phyloP scores from a whole-genome alignment of 1,140 invertebrate genomes.

The Dryas iulia region DNA sequence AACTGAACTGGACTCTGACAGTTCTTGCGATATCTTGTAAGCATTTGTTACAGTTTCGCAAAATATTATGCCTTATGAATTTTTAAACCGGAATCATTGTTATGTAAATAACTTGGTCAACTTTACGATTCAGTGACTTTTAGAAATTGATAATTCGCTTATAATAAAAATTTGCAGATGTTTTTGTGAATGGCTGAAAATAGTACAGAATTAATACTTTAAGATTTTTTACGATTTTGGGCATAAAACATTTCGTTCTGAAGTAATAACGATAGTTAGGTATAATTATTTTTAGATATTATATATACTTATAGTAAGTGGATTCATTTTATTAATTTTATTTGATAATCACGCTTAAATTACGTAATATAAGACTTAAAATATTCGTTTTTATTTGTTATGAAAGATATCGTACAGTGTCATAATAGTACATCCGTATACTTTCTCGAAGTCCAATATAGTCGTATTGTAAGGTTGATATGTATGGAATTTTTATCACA shows the following conservation, averaged over 20 bases:
- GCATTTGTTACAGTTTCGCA: conserved; percentile 18
- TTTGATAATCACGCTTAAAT: neutral
- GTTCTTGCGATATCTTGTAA: conserved; percentile 18
- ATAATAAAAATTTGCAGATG: neutral
- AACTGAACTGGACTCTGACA: neutral
- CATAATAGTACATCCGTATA: neutral
- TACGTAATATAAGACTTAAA: neutral
- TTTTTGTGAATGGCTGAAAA: neutral
- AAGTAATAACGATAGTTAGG: no score
- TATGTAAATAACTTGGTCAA: conserved; percentile 13
- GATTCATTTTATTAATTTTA: neutral
- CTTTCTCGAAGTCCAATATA: neutral
- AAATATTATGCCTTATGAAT: conserved; percentile 21
- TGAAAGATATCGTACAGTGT: neutral
- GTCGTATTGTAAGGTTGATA: conserved; percentile 36
- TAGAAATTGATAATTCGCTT: conserved; percentile 12
- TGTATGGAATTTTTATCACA: conserved; percentile 63
- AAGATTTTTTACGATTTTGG: no score
- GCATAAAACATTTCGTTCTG: no score
- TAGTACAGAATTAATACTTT: no score
- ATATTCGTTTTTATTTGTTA: neutral
- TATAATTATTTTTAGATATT: no score
- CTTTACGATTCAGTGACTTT: conserved; percentile 21
- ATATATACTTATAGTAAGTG: no score
- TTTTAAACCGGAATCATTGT: neutral